These are phyloP conservation scores for Apis florea DNA, from an alignment of 1,140 invertebrate species.

Conservation along the genomic window DNA sequence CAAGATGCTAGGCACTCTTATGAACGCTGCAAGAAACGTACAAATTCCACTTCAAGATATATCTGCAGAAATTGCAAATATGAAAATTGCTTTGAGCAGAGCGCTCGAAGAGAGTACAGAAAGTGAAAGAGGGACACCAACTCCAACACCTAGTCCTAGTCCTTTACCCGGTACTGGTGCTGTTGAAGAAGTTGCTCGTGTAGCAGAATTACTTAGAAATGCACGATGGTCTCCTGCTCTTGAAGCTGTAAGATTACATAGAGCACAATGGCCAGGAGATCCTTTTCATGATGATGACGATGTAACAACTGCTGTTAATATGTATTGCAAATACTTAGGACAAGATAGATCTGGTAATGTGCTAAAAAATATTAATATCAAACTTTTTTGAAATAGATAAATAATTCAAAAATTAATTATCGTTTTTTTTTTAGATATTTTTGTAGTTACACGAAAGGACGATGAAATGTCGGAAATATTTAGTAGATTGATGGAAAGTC, in stretches of 20 bases:
- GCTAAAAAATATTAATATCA: neutral
- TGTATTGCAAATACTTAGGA: slow-evolving; percentile 86
- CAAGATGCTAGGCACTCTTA: slow-evolving; percentile 90
- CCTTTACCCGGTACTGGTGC: slow-evolving; percentile 74
- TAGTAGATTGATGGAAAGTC: slow-evolving; percentile 83
- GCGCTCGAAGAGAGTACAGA: slow-evolving; percentile 81
- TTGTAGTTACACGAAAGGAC: slow-evolving; percentile 83
- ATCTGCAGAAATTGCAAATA: slow-evolving; percentile 80
- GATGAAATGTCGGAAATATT: slow-evolving; percentile 85
- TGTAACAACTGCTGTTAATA: slow-evolving; percentile 85
- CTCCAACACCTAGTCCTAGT: slow-evolving; percentile 80
- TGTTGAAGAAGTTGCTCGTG: slow-evolving; percentile 80
- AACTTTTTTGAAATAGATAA: neutral
- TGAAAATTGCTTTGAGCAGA: slow-evolving; percentile 80
- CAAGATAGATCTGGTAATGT: slow-evolving; percentile 84
- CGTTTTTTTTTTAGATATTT: slow-evolving; percentile 80
- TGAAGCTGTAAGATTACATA: slow-evolving; percentile 83
- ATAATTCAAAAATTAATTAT: neutral
- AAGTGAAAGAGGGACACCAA: slow-evolving; percentile 82
- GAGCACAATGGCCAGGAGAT: slow-evolving; percentile 83
- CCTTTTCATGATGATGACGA: slow-evolving; percentile 82
- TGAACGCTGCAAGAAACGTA: slow-evolving; percentile 79
- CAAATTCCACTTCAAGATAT: slow-evolving; percentile 82
- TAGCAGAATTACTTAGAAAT: slow-evolving; percentile 84
- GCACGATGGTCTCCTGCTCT: slow-evolving; percentile 85